These are phyloP conservation scores for Brachionus rubens DNA, from an alignment of 1,140 invertebrate genomes.

Conservation along the genomic window DNA sequence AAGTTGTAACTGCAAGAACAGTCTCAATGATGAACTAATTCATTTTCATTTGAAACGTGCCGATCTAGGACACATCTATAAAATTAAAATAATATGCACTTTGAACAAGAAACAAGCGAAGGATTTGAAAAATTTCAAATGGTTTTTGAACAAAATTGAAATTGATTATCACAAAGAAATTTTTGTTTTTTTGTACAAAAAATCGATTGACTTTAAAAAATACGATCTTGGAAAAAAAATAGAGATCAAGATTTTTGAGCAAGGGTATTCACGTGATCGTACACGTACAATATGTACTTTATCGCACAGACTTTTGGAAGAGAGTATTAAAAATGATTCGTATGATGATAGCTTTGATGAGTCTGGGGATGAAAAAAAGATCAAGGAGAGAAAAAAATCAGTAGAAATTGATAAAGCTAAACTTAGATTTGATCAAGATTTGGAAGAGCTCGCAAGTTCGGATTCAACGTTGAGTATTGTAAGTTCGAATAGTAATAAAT, in stretches of 20 bases:
- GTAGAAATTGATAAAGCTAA: background rate
- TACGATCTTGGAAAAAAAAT: background rate
- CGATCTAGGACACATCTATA: slow-evolving; percentile 6
- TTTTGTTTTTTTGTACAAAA: slow-evolving; percentile 24
- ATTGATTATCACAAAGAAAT: slow-evolving; percentile 29
- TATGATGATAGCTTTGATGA: slow-evolving; percentile 37
- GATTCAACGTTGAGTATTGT: slow-evolving; percentile 16
- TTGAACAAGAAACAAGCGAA: background rate
- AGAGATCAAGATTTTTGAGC: slow-evolving; percentile 21
- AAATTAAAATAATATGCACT: slow-evolving; percentile 1
- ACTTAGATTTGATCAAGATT: slow-evolving; percentile 18
- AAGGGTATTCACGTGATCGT: background rate
- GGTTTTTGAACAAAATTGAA: slow-evolving; percentile 42
- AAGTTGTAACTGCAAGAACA: background rate
- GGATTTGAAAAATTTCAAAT: slow-evolving; percentile 9
- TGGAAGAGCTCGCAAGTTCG: background rate
- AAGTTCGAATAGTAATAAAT: background rate
- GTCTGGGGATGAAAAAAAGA: background rate
- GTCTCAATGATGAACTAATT: background rate
- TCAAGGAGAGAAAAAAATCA: background rate
- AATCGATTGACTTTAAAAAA: slow-evolving; percentile 35
- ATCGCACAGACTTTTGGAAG: slow-evolving; percentile 38
- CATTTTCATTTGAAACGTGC: slow-evolving; percentile 27
- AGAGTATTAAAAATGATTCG: slow-evolving; percentile 5
- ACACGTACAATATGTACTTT: slow-evolving; percentile 18